phyloP scores from a whole-genome alignment of 1,140 invertebrate genomes.

The Cyclargus thomasi region DNA sequence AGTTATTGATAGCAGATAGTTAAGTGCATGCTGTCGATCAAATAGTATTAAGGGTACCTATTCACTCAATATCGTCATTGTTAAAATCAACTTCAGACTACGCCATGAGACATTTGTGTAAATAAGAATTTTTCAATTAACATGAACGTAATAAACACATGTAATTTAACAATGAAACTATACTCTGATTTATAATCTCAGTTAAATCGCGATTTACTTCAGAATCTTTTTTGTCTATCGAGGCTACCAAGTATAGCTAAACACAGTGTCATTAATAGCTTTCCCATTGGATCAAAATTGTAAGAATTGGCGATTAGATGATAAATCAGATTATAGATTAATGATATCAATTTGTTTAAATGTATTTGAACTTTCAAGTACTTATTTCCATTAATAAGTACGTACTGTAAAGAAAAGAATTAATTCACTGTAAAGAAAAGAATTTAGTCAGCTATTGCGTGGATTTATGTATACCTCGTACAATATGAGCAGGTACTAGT shows the following conservation, averaged over 20 bases:
- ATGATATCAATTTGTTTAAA: neutral
- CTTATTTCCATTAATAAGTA: neutral
- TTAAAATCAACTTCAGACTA: neutral
- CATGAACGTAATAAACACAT: neutral
- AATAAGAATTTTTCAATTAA: neutral
- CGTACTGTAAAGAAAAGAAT: neutral
- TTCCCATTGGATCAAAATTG: neutral
- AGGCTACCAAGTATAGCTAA: neutral
- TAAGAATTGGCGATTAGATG: neutral
- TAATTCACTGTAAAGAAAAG: neutral
- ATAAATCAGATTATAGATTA: neutral
- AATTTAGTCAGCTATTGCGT: neutral
- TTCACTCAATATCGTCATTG: slow-evolving; percentile 24
- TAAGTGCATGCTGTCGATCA: slow-evolving; percentile 6
- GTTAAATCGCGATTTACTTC: neutral
- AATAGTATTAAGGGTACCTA: slow-evolving; percentile 30
- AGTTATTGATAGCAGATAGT: neutral
- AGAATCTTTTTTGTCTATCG: too few species aligned
- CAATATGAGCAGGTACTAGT: too few species aligned
- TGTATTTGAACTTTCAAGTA: neutral
- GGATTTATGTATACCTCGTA: too few species aligned
- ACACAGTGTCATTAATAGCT: neutral
- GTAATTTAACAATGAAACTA: too few species aligned
- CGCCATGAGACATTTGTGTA: neutral
- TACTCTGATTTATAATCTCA: neutral